Conservation (phyloP, 2,797 vertebrate genomes). For the Harpagifer antarcticus region DNA sequence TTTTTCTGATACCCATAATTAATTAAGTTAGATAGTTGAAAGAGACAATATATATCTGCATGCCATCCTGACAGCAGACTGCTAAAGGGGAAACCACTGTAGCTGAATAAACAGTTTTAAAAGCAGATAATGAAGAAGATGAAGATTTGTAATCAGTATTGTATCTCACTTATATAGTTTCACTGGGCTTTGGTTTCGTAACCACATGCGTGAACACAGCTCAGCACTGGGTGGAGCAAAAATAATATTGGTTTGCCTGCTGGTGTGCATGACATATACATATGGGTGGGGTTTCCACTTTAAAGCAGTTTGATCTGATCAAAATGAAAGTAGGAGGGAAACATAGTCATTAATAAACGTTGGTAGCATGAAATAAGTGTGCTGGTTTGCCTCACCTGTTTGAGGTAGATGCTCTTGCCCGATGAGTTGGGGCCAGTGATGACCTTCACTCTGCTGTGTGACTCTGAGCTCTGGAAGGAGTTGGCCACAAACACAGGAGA, state of each 20-base stretch:
- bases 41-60: background rate
- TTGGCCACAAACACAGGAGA: slow-evolving; percentile 94
- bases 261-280: too few species aligned
- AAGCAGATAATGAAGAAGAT: slow-evolving; percentile 7
- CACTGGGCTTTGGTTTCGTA: background rate
- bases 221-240: background rate
- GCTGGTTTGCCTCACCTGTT: slow-evolving; percentile 85
- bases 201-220: background rate
- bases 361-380: too few species aligned
- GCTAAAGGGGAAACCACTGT: background rate
- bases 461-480: slow-evolving; percentile 86
- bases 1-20: slow-evolving; percentile 3
- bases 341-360: too few species aligned
- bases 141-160: background rate
- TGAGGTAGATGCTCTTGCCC: slow-evolving; percentile 97
- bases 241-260: background rate
- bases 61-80: background rate
- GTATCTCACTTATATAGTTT: background rate
- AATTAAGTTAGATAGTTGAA: slow-evolving; percentile 3
- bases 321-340: too few species aligned
- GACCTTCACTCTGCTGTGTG: slow-evolving; percentile 89
- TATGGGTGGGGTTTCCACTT: too few species aligned
- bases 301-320: too few species aligned
- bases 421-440: slow-evolving; percentile 98
- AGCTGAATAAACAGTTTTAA: slow-evolving; percentile 4